phyloP scores from a whole-genome alignment of 2,113 vertebrate species.

The Brachirus orientalis region DNA sequence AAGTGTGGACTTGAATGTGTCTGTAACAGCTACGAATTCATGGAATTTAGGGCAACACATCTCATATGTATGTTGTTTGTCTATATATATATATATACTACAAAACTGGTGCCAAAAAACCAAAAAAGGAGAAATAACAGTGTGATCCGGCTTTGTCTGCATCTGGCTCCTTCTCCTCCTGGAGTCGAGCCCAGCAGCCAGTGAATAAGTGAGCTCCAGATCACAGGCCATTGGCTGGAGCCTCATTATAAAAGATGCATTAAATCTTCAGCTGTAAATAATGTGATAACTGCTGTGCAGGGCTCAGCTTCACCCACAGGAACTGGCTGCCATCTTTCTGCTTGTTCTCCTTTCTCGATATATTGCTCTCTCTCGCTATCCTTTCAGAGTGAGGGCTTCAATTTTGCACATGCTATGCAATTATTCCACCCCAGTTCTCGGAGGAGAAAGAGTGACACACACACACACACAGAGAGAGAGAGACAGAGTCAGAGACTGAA shows the following conservation, averaged over 20 bases:
- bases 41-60: too few species aligned
- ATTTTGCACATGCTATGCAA: constrained; percentile 35
- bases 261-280: constrained; percentile 60
- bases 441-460: background rate
- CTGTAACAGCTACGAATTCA: too few species aligned
- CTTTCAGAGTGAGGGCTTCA: constrained; percentile 14
- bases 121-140: too few species aligned
- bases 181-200: too few species aligned
- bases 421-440: constrained; percentile 50
- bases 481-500: background rate
- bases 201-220: constrained; percentile 32
- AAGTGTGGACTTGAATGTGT: too few species aligned
- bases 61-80: too few species aligned
- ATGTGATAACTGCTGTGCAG: constrained; percentile 44
- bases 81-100: too few species aligned
- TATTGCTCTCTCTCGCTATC: constrained; percentile 9
- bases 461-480: constrained; percentile 2
- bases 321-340: constrained; percentile 14
- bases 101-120: too few species aligned
- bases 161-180: too few species aligned
- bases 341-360: constrained; percentile 1
- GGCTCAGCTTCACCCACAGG: constrained; percentile 23
- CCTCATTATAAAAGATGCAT: constrained; percentile 52
- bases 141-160: too few species aligned
- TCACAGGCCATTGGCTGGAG: constrained; percentile 43